These are phyloP conservation scores for Heliconius sara DNA, from an alignment of 2,888 invertebrate species.

Conservation along the genomic window DNA sequence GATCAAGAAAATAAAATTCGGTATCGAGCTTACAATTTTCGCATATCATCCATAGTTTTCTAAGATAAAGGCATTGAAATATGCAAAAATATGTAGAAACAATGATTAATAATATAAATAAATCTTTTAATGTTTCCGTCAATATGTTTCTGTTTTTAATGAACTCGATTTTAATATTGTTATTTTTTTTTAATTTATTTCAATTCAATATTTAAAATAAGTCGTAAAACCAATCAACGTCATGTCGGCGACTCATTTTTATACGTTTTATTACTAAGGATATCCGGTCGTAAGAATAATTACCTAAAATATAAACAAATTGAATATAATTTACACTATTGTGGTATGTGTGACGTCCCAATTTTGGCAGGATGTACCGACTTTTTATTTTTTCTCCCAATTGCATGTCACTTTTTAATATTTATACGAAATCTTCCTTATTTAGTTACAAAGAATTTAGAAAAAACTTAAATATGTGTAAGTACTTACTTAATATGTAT, in stretches of 20 bases:
- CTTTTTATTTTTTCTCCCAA: too few species aligned
- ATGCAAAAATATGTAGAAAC: too few species aligned
- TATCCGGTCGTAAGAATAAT: slow-evolving; percentile 31
- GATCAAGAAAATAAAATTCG: not conserved
- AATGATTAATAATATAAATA: not conserved
- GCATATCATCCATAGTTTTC: too few species aligned
- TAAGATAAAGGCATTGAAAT: too few species aligned
- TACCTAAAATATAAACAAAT: slow-evolving; percentile 28
- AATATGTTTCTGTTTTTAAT: not conserved
- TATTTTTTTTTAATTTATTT: not conserved
- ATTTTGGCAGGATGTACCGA: too few species aligned
- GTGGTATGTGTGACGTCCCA: not conserved
- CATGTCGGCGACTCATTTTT: slow-evolving; percentile 14
- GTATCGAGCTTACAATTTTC: too few species aligned
- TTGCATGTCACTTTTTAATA: too few species aligned
- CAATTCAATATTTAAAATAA: slow-evolving; percentile 1
- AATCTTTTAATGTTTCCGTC: not conserved
- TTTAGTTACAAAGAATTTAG: too few species aligned
- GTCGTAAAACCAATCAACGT: slow-evolving; percentile 4
- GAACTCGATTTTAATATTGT: not conserved
- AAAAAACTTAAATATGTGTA: too few species aligned
- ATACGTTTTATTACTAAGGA: slow-evolving; percentile 23
- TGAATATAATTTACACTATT: not conserved
- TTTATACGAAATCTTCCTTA: too few species aligned
- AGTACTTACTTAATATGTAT: too few species aligned